Conservation (phyloP, 2,113 vertebrate species). For the Indicator maculatus region DNA sequence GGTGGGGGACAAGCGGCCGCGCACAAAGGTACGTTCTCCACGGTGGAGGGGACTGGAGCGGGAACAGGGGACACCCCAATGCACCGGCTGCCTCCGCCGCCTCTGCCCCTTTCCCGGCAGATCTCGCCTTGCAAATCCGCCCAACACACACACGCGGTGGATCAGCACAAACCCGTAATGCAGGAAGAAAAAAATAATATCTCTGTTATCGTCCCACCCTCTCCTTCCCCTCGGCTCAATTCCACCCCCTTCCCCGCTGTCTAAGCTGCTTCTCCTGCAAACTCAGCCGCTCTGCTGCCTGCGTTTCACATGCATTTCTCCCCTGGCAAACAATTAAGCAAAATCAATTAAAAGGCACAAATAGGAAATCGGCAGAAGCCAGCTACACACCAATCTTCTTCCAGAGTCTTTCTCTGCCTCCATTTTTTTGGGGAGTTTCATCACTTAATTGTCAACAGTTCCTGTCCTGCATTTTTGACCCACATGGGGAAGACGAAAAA, state of each 20-base stretch:
- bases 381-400: conserved; percentile 95
- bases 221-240: conserved; percentile 69
- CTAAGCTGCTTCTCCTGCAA: conserved; percentile 9
- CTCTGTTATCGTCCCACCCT: conserved; percentile 38
- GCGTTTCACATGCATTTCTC: conserved; percentile 38
- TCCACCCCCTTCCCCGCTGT: conserved; percentile 40
- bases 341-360: conserved; percentile 70
- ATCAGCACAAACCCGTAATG: conserved; percentile 24
- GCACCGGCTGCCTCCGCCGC: conserved; percentile 41
- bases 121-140: conserved; percentile 44
- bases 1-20: not conserved
- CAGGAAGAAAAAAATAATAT: not conserved
- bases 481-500: conserved; percentile 64
- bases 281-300: conserved; percentile 26
- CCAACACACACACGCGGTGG: conserved; percentile 42
- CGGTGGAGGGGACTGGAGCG: too few relatives aligned
- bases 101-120: conserved; percentile 40
- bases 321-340: conserved; percentile 47
- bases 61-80: not conserved
- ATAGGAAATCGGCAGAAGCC: conserved; percentile 66
- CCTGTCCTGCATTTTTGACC: conserved; percentile 77
- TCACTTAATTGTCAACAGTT: conserved; percentile 79
- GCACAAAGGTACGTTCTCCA: conserved; percentile 51
- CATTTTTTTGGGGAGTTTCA: conserved; percentile 86
- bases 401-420: conserved; percentile 89